phyloP scores from a whole-genome alignment of 2,888 invertebrate genomes.

The Agrotis ipsilon region DNA sequence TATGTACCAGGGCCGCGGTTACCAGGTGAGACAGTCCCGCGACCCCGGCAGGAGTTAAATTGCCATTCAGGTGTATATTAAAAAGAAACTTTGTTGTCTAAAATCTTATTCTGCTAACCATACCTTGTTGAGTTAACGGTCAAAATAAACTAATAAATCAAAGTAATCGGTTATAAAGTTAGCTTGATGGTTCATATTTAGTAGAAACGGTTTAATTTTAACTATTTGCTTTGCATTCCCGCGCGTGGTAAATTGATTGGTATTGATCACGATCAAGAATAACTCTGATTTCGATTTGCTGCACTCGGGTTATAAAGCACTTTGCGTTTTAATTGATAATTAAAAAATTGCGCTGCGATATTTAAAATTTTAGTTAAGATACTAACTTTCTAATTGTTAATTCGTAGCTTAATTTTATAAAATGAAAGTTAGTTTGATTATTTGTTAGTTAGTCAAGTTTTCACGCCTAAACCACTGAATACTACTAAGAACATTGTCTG shows the following conservation, averaged over 20 bases:
- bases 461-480: no score
- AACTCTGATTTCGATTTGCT: background rate
- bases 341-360: background rate
- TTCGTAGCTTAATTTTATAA: no score
- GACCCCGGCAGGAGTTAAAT: no score
- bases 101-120: background rate
- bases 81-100: background rate
- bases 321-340: background rate
- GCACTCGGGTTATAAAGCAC: background rate
- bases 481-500: no score
- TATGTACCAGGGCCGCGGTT: no score
- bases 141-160: slow-evolving; percentile 54
- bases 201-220: slow-evolving; percentile 52
- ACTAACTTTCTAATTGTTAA: no score
- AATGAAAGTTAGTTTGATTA: no score
- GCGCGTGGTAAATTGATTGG: slow-evolving; percentile 51
- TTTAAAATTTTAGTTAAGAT: no score
- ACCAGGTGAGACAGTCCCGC: no score
- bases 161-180: slow-evolving; percentile 55
- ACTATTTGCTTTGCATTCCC: slow-evolving; percentile 47
- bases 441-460: no score
- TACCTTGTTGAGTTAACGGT: slow-evolving; percentile 42
- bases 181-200: slow-evolving; percentile 41
- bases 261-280: slow-evolving; percentile 30
- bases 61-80: no score